Evolutionary conservation across 2,113 vertebrate species (phyloP), one percentile per base, ranked within the genome.

Genomic region (Ameiurus melas): DNA sequence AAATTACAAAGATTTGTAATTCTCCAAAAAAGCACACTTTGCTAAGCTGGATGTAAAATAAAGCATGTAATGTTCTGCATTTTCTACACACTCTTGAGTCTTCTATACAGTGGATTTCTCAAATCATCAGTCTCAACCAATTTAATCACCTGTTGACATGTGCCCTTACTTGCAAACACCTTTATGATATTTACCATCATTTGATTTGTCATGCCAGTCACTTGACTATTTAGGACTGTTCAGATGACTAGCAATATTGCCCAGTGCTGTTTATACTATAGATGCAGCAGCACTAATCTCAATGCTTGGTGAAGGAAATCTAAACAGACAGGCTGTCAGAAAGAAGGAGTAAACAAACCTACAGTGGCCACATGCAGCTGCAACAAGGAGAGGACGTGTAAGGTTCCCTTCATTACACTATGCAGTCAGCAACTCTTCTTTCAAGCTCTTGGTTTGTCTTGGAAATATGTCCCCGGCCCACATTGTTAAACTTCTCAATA

Each of bases 211-310:
- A 87, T 87, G 78, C 55, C 82, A 85, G 62, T 51, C 87, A 85
- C 64, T 89, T 71, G 83, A 83, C 60, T 89, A 83, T 88, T 90
- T 84, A 86, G 80, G 87, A 90, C 85, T 90, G 89, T 89, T 78
- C 77, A 66, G 71, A 85, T 90, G 79, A 73, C 73, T 64, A 64
- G 79, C 68, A 77, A 39, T 86, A 43, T 64, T 70, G 88, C 64
- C 70, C 86, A 80, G 55, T 55, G 64, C 68, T 91, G 91, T 90
- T 91, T 89, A 91, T 64, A 79, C 27, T 30, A 87, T 53, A 87
- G 83, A 88, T 55, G 79, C 60, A 80, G 78, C 33, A 81, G 70
- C 30, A 89, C 87, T 90, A 84, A 87, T 90, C 86, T 86, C 55
- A 39, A 82, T 79, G 43, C 77, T 79, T 84, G 85, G 68, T 79